Base-by-base conservation (phyloP, 2,797 vertebrate species). In the Gobio occitaniae region DNA sequence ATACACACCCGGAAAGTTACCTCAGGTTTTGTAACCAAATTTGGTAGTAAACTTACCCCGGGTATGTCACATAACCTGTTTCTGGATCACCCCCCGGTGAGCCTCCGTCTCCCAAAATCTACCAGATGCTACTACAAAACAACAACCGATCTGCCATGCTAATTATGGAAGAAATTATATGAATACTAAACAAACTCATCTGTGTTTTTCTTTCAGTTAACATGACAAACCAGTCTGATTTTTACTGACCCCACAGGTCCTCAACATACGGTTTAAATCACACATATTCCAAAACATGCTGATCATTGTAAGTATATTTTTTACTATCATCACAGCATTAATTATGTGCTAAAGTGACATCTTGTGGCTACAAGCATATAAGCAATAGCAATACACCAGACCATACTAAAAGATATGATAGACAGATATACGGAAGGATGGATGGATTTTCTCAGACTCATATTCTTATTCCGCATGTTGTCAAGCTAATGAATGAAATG, bases 331-430 rank as follows among this genome's bases (percentile, higher is more conserved):
- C 3, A 47, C 16, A 8, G 29, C 15, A 59, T 11, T 71, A 59
- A 71, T 71, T 59, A 59, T 81, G 36, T 44, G 21, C 52, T 48
- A 63, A 75, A 75, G 81, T 82, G 81, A 82, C 70, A 63, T 65
- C 81, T 82, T 75, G 81, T 82, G 81, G 56, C 70, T 36, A 75
- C 5, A n/a, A n/a, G 41, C 17, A 71, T 61, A 32, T 74, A 63
- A 82, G 0, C 25, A 17, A 71, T 19, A 13, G 7, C 17, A 9
- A 59, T 29, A 47, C 21, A 59, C 10, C 52, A 41, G 32, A 71
- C 10, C n/a, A 71, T 21, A 2, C 25, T 44, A 21, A 71, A 56
- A n/a, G 19, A 4, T 61, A 4, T 11, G 1, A n/a, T 0, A 12
- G 56, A 56, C 9, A 56, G 19, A 56, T 56, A 56, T 8, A 50